These are phyloP conservation scores for Meloidogyne floridensis DNA, from an alignment of 1,140 invertebrate species.

Conservation along the genomic window DNA sequence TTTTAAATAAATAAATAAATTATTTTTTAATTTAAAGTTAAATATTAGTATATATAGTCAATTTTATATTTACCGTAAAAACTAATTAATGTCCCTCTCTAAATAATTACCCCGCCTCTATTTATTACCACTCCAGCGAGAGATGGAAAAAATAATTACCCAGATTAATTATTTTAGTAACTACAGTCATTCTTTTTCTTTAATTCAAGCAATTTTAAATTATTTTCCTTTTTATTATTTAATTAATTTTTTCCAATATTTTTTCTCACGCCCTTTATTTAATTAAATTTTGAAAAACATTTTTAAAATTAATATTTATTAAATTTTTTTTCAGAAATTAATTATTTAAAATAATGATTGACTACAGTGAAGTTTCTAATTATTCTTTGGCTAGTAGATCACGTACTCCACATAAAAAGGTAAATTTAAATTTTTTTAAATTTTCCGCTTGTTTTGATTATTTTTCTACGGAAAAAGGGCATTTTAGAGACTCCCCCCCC, in stretches of 20 bases:
- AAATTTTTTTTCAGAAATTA: background rate
- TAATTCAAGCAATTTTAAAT: background rate
- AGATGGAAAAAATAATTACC: too few relatives aligned
- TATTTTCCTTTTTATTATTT: background rate
- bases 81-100: too few relatives aligned
- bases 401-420: slow-evolving; percentile 24
- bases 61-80: too few relatives aligned
- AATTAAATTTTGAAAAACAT: background rate
- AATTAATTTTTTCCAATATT: slow-evolving; percentile 7
- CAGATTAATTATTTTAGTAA: too few relatives aligned
- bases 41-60: too few relatives aligned
- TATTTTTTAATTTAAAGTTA: too few relatives aligned
- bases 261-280: background rate
- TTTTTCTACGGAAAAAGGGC: background rate
- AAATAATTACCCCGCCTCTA: too few relatives aligned
- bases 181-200: too few relatives aligned
- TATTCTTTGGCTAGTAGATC: slow-evolving; percentile 29
- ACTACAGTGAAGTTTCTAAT: slow-evolving; percentile 23
- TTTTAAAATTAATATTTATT: background rate
- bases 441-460: background rate
- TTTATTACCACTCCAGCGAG: too few relatives aligned
- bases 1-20: too few relatives aligned
- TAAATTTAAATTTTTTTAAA: background rate
- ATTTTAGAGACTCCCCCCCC: background rate
- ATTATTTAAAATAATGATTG: slow-evolving; percentile 9